Evolutionary conservation across 2,797 vertebrate genomes (phyloP), one percentile per base, ranked within the genome.

Genomic region (Triplophysa yarkandensis): DNA sequence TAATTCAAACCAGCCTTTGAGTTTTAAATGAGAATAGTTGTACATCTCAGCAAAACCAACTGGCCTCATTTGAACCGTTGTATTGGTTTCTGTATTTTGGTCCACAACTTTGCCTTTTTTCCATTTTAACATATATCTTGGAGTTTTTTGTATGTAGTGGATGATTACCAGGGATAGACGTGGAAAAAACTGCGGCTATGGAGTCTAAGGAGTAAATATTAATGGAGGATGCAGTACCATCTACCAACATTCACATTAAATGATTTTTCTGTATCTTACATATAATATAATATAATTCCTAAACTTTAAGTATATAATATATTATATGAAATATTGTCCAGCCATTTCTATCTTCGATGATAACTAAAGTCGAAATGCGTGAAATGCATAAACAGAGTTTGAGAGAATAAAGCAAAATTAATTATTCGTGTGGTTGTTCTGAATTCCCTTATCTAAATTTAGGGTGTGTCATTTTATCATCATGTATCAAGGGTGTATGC

Each of bases 1-100:
- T 46, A 44, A 74, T 58, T 74, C 28, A 74, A 74, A 58, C 62
- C 71, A 65, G 71, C 64, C 16, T 65, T 4, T 65, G 46, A 58
- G 46, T 64, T 57, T 72, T 64, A n/a, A n/a, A n/a, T n/a, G n/a
- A n/a, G n/a, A n/a, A n/a, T n/a, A 34, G 6, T 30, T 30, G 30
- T 30, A 30, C 3, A n/a, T n/a, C n/a, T n/a, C n/a, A n/a, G 3
- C 30, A 61, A 27, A 73, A 23, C n/a, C 46, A 50, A 44, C 17
- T 66, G 62, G 50, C 50, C 39, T 44, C 50, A 55, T 23, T 19
- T 43, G 9, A 74, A 66, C 39, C 27, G 27, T 65, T 54, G 54
- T 21, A 44, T 44, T 73, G 50, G 36, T 44, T 65, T 28, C 27
- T 66, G 43, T 30, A 17, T 57, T 28, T 36, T n/a, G n/a, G n/a